Conservation (phyloP, 2,797 vertebrate species). For the Macrochelys suwanniensis region DNA sequence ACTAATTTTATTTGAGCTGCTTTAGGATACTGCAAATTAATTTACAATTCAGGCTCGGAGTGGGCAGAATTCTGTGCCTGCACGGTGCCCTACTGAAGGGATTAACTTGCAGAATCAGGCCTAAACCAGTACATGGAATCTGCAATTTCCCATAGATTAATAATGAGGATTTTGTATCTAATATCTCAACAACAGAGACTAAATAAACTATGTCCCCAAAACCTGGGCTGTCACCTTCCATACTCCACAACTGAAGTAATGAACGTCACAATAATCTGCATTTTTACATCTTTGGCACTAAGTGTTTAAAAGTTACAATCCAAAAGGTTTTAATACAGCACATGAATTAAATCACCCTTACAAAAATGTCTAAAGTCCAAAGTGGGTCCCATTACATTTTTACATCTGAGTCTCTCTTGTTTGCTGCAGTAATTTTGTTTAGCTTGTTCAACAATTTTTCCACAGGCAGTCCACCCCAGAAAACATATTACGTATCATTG, state of each 20-base stretch:
- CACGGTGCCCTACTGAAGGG: not conserved
- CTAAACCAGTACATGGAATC: not conserved
- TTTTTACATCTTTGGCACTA: not conserved
- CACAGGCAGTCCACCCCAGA: not conserved
- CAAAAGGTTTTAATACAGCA: not conserved
- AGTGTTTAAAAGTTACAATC: not conserved
- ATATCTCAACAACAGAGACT: not conserved
- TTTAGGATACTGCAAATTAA: not conserved
- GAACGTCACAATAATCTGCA: not conserved
- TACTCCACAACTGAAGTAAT: not conserved
- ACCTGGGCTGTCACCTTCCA: not conserved
- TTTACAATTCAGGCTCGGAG: not conserved
- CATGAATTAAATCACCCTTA: not conserved
- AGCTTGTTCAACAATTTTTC: constrained; percentile 35
- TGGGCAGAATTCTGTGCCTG: not conserved
- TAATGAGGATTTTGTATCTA: not conserved
- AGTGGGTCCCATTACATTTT: not conserved
- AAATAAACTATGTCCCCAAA: not conserved
- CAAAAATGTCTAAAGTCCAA: not conserved
- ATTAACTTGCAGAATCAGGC: not conserved
- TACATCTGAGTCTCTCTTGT: not conserved
- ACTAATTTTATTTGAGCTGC: no score
- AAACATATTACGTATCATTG: not conserved
- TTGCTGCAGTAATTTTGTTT: not conserved
- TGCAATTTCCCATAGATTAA: not conserved